Evolutionary conservation across 2,113 vertebrate species (phyloP).

Genomic region (Capreolus pygargus): DNA sequence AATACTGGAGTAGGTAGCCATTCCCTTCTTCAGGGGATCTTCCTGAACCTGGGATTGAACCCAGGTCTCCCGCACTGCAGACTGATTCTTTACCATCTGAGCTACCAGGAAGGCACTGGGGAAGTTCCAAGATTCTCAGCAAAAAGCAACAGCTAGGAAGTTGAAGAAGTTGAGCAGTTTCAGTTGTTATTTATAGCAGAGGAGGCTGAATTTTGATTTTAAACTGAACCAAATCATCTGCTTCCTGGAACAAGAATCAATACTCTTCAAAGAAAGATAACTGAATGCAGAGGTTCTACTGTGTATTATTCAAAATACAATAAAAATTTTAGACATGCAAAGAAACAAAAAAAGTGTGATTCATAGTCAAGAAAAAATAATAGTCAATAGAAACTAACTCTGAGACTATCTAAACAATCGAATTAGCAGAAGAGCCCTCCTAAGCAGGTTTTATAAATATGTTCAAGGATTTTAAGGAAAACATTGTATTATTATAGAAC

Average conservation of each 20-base stretch:
- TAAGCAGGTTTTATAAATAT: not conserved
- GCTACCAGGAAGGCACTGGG: not conserved
- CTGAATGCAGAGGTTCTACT: not conserved
- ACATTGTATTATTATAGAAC: not conserved
- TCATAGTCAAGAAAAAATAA: not conserved
- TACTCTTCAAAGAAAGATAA: not conserved
- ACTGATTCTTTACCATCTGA: not conserved
- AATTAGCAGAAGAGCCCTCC: not conserved
- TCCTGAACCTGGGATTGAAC: not conserved
- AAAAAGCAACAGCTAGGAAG: not conserved
- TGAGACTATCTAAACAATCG: not conserved
- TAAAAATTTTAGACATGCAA: not conserved
- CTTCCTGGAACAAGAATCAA: not conserved
- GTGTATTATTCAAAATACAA: not conserved
- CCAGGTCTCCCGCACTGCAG: not conserved
- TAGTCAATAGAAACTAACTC: not conserved
- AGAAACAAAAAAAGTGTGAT: not conserved
- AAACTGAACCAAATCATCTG: not conserved
- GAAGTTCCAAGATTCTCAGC: not conserved
- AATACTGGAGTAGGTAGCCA: not conserved
- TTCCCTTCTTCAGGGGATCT: not conserved
- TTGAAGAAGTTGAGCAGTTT: not conserved
- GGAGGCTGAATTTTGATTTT: not conserved
- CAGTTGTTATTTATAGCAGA: not conserved
- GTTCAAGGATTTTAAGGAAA: slow-evolving; percentile 33